These are phyloP conservation scores for Oligia strigilis DNA, from an alignment of 2,888 invertebrate genomes.

Conservation along the genomic window DNA sequence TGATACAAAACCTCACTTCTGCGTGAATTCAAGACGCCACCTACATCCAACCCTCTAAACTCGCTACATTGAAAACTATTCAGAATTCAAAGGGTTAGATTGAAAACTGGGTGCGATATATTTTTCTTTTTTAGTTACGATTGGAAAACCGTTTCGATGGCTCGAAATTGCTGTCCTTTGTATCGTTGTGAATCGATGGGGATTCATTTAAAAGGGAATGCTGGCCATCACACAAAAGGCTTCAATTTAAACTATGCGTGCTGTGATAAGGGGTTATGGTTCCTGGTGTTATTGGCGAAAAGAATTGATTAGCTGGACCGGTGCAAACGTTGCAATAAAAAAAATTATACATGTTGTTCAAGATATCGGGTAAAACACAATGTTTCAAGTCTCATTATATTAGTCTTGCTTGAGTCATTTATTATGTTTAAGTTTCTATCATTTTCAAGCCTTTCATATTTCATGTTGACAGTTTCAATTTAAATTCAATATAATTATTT, in stretches of 20 bases:
- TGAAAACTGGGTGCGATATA: conserved; percentile 64
- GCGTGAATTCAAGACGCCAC: conserved; percentile 45
- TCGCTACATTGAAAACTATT: conserved; percentile 61
- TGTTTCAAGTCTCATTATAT: background rate
- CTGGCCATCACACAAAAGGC: conserved; percentile 64
- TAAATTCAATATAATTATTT: no score
- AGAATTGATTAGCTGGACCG: conserved; percentile 9
- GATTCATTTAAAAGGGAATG: conserved; percentile 68
- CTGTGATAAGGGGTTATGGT: conserved; percentile 22
- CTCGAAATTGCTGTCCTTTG: conserved; percentile 68
- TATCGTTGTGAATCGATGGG: conserved; percentile 66
- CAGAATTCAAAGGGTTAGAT: conserved; percentile 64
- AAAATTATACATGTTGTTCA: background rate
- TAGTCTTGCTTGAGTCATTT: background rate
- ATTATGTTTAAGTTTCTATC: background rate
- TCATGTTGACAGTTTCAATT: background rate
- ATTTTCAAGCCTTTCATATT: background rate
- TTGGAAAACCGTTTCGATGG: conserved; percentile 68
- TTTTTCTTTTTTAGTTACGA: conserved; percentile 67
- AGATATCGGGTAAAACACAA: background rate
- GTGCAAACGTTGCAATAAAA: background rate
- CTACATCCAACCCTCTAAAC: conserved; percentile 33
- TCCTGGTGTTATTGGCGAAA: background rate
- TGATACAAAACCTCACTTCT: conserved; percentile 28
- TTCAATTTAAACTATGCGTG: conserved; percentile 56